Evolutionary conservation across 2,888 invertebrate genomes (phyloP).

Genomic region (Dasypogon diadema): DNA sequence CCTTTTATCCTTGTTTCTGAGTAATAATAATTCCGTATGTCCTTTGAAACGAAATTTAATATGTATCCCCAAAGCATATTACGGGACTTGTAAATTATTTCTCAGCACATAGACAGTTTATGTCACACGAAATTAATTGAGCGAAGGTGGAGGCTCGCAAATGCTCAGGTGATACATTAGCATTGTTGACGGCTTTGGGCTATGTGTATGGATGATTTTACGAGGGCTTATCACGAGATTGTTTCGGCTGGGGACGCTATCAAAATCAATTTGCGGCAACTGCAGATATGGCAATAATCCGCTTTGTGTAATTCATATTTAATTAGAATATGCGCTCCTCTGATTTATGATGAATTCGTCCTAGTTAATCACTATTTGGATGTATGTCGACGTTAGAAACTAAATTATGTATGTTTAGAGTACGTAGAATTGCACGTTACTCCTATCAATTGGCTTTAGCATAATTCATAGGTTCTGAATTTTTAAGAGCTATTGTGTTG

Average conservation of each 20-base stretch:
- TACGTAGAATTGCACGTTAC: too few species aligned
- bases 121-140: slow-evolving; percentile 25
- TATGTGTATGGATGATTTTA: background rate
- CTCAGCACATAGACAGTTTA: slow-evolving; percentile 6
- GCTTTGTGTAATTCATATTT: background rate
- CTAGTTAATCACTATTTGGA: too few species aligned
- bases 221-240: slow-evolving; percentile 1
- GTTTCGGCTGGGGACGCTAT: background rate
- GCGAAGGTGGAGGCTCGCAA: background rate
- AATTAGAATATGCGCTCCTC: background rate
- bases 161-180: slow-evolving; percentile 10
- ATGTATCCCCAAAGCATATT: background rate
- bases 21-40: too few species aligned
- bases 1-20: too few species aligned
- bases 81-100: slow-evolving; percentile 12
- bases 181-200: background rate
- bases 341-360: background rate
- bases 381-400: too few species aligned
- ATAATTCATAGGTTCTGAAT: too few species aligned
- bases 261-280: slow-evolving; percentile 16
- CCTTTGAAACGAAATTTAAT: too few species aligned
- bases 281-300: background rate
- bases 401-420: too few species aligned
- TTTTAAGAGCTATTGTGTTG: too few species aligned
- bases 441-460: too few species aligned